Conservation (phyloP, 2,888 invertebrate genomes). For the Tubulanus polymorphus region DNA sequence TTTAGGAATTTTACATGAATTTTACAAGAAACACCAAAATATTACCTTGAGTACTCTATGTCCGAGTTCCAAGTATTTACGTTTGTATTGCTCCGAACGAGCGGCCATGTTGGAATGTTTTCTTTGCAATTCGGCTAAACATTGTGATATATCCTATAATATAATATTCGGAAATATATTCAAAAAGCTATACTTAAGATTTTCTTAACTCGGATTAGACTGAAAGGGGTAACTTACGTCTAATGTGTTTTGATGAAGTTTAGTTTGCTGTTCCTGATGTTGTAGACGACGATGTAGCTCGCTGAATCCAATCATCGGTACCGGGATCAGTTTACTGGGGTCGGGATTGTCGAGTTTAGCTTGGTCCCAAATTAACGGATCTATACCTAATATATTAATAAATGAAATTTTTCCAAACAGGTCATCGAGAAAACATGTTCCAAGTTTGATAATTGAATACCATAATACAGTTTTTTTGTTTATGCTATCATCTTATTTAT, state of each 20-base stretch:
- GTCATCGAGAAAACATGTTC: too few relatives aligned
- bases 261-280: conserved; percentile 67
- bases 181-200: too few relatives aligned
- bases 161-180: background rate
- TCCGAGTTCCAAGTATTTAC: conserved; percentile 74
- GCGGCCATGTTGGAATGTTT: conserved; percentile 77
- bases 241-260: conserved; percentile 70
- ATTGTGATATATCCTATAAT: conserved; percentile 71
- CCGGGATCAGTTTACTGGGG: conserved; percentile 81
- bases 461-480: too few relatives aligned
- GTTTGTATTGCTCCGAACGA: conserved; percentile 75
- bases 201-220: too few relatives aligned
- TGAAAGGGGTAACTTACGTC: conserved; percentile 57
- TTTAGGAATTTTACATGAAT: background rate
- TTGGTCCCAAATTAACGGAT: conserved; percentile 89
- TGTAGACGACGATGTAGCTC: conserved; percentile 70
- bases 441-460: too few relatives aligned
- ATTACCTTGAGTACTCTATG: conserved; percentile 83
- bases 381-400: conserved; percentile 83
- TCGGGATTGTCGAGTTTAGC: conserved; percentile 95
- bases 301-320: conserved; percentile 86
- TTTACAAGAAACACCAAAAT: too few relatives aligned
- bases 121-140: conserved; percentile 73
- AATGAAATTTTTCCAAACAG: too few relatives aligned
- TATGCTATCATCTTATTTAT: too few relatives aligned